Percentiles rank a stretch among this genome's conserved stretches.
Conservation (phyloP, 1,140 invertebrate genomes). For the Cherax quadricarinatus region DNA sequence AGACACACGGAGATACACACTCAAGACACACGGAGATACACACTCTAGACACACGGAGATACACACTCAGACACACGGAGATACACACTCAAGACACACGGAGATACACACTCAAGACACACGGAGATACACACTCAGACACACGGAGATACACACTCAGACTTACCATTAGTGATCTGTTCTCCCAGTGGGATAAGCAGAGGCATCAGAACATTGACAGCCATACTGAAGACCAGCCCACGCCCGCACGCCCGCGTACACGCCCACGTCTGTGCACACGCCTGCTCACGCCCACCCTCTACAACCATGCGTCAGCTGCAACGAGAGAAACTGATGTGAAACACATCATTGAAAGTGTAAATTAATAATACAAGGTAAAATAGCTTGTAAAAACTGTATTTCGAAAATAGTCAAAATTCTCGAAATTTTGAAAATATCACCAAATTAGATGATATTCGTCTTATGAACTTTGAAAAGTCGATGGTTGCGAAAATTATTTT, state of each 20-base stretch:
- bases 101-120: background rate
- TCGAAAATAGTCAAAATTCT: no score
- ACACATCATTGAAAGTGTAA: background rate
- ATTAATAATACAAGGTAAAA: background rate
- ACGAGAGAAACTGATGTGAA: background rate
- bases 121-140: constrained; percentile 5
- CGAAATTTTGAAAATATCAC: background rate
- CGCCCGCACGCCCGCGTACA: background rate
- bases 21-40: background rate
- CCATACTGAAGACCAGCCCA: background rate
- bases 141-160: background rate
- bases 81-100: background rate
- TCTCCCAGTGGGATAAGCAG: constrained; percentile 19
- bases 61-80: background rate
- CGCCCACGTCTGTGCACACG: background rate
- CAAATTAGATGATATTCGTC: background rate
- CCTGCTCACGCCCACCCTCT: background rate
- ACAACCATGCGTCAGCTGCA: background rate
- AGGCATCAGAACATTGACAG: constrained; percentile 17
- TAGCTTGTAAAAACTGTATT: background rate
- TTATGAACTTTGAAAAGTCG: no score
- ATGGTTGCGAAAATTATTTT: no score
- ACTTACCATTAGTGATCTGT: background rate
- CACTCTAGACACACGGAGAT: background rate
- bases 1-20: background rate